Percentiles rank a stretch among this genome's conserved stretches.
Evolutionary conservation across 1,140 invertebrate species (phyloP).

Genomic region (Microplitis demolitor): DNA sequence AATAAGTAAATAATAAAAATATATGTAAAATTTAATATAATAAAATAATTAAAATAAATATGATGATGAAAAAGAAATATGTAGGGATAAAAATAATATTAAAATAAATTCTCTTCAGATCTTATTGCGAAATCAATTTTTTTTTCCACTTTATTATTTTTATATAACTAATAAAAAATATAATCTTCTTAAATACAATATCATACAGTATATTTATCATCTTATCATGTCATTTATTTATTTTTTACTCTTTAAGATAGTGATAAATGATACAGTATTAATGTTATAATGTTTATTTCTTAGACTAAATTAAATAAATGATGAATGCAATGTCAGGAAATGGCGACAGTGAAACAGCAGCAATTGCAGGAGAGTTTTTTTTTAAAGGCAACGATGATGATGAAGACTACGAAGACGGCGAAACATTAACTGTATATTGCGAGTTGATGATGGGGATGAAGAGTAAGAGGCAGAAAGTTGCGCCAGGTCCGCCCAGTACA

Average conservation of each 20-base stretch:
- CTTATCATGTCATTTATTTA: not conserved
- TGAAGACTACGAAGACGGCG: not conserved
- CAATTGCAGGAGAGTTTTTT: too few relatives aligned
- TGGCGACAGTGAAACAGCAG: not conserved
- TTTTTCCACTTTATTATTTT: not conserved
- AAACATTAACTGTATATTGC: slow-evolving; percentile 1
- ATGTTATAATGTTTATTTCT: not conserved
- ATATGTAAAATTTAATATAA: not conserved
- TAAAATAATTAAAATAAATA: not conserved
- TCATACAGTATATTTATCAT: not conserved
- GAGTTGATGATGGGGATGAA: too few relatives aligned
- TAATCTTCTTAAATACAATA: not conserved
- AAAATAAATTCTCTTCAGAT: not conserved
- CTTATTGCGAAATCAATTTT: slow-evolving; percentile 10
- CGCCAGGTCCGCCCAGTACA: slow-evolving; percentile 1
- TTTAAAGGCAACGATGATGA: not conserved
- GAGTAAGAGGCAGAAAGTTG: slow-evolving; percentile 1
- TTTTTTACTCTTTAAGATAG: not conserved
- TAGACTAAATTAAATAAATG: slow-evolving; percentile 4
- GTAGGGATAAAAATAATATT: not conserved
- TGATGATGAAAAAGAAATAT: not conserved
- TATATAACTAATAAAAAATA: not conserved
- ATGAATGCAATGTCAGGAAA: slow-evolving; percentile 22
- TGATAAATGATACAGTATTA: not conserved
- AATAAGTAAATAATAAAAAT: not conserved